Evolutionary conservation across 2,113 vertebrate genomes (phyloP).

Genomic region (Labrus mixtus): DNA sequence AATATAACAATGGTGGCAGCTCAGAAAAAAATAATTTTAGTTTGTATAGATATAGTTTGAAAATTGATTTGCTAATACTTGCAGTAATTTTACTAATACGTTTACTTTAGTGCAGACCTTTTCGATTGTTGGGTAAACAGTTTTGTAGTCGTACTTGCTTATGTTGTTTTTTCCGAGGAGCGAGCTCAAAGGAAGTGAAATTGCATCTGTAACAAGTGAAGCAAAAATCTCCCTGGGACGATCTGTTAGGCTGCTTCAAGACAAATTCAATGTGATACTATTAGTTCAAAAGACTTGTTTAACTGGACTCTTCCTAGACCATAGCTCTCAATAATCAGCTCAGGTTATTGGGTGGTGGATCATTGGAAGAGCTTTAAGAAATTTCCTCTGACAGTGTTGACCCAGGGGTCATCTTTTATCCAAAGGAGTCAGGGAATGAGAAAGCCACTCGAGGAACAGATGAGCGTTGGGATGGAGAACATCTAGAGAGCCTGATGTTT

Average conservation of each 20-base stretch:
- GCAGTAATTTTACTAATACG: no score
- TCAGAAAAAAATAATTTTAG: no score
- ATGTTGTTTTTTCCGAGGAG: neutral
- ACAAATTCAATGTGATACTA: slow-evolving; percentile 26
- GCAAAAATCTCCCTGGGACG: neutral
- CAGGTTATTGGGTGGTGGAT: slow-evolving; percentile 27
- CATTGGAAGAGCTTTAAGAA: slow-evolving; percentile 50
- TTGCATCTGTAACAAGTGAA: slow-evolving; percentile 2
- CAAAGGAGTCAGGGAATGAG: slow-evolving; percentile 49
- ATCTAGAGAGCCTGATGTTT: slow-evolving; percentile 22
- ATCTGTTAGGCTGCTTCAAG: neutral
- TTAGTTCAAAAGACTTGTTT: slow-evolving; percentile 28
- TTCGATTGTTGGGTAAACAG: no score
- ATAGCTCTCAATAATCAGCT: slow-evolving; percentile 35
- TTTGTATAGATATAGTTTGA: no score
- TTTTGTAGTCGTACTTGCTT: neutral
- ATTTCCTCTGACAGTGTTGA: slow-evolving; percentile 49
- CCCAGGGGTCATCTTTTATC: slow-evolving; percentile 54
- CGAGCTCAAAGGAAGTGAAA: neutral
- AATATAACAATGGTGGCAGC: no score
- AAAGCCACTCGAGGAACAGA: slow-evolving; percentile 53
- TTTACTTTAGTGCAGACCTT: no score
- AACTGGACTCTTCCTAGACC: slow-evolving; percentile 16
- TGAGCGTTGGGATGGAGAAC: slow-evolving; percentile 53
- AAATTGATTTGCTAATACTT: no score